A percentile compares a stretch with the other conserved stretches of the same genome.
phyloP scores from a whole-genome alignment of 2,888 invertebrate genomes.

The Epicampocera succincta region DNA sequence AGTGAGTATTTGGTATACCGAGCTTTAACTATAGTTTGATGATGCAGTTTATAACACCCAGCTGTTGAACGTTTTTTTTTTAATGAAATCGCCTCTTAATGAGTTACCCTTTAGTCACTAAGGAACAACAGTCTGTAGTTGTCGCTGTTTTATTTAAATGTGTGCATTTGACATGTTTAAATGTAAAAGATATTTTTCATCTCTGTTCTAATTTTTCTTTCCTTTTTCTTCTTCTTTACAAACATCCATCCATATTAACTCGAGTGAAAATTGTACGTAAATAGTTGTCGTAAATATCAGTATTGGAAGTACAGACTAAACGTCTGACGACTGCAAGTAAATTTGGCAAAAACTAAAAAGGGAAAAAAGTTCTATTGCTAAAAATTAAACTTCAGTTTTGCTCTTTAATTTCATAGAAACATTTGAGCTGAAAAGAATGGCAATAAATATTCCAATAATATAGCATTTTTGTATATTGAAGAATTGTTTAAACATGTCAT shows the following conservation, averaged over 20 bases:
- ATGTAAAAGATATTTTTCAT: constrained; percentile 53
- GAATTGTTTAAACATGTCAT: no score
- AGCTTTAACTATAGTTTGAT: no score
- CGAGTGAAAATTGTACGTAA: constrained; percentile 48
- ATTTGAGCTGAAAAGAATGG: neutral
- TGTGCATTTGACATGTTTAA: constrained; percentile 62
- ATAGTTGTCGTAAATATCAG: constrained; percentile 39
- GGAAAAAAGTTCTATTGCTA: neutral
- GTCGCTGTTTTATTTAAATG: constrained; percentile 37
- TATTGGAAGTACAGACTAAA: constrained; percentile 7
- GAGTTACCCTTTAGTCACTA: neutral
- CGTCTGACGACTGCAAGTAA: constrained; percentile 21
- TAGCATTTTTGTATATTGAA: neutral
- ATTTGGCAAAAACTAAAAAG: neutral
- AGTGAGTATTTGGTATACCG: no score
- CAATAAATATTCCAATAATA: neutral
- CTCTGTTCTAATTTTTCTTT: constrained; percentile 9
- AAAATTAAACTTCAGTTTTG: neutral
- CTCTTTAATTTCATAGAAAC: no score
- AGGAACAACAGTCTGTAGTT: neutral
- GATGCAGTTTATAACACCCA: no score
- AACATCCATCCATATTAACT: constrained; percentile 32
- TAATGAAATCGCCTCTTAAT: no score
- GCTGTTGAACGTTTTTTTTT: no score
- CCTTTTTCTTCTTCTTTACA: neutral